Evolutionary conservation across 35 echinoderm and acorn worm species (phyloP), one percentile per base, ranked within the genome.

Genomic region (Apostichopus parvimensis): DNA sequence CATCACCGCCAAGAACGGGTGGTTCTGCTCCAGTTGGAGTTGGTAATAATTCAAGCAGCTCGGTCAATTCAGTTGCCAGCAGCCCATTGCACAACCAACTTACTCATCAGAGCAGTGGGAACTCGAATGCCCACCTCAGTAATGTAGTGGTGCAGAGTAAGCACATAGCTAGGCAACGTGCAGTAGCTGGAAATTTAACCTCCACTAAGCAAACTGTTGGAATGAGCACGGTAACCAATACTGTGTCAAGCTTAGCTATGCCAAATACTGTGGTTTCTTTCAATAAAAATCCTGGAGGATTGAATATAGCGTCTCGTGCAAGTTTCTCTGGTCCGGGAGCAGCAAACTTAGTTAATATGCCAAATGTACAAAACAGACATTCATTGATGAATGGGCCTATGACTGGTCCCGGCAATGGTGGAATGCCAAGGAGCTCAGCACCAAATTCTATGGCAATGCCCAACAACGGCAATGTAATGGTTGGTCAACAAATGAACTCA

Each of bases 1-100:
- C 92, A 55, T 96, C 93, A 77, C 95, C 97, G 25, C 87, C 97
- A 20, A 92, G 95, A 20, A 99, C 93, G 79, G 92, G 86, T 60
- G 89, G 71, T 23, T 77, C 79, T 89, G 82, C 89, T 17, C 57
- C 90, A 21, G 84, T 80, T n/a, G 82, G 80, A 55, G 65, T 89
- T 23, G 60, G 53, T 79, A 84, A 65, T 24, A 85, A 83, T 70
- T 61, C 82, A 23, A 91, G 90, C 89, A 87, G 84, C 59, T 89
- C 82, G 10, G 77, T 86, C 80, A 91, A 71, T 22, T 73, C 91
- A 77, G 92, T 93, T 56, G 80, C 92, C 20, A 93, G 82, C 17
- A 92, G 87, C 26, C 83, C 93, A 65, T 85, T 93, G 78, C 97
- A 95, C 34, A 99, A 90, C 76, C 95, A 96, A 87, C 91, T 80